These are phyloP conservation scores for Empidonax traillii DNA, from an alignment of 2,113 vertebrate genomes.

Conservation along the genomic window DNA sequence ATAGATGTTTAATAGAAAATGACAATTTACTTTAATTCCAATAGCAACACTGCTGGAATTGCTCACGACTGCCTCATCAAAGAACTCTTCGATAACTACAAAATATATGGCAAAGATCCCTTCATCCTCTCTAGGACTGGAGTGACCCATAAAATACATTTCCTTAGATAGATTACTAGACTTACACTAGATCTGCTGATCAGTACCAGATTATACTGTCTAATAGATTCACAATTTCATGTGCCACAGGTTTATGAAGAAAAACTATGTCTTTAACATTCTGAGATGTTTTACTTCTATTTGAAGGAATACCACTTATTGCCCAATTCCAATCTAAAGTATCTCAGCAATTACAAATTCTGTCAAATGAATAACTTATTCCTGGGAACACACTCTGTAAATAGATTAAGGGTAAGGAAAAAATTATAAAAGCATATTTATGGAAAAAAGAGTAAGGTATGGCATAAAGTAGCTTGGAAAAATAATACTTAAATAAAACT, in stretches of 20 bases:
- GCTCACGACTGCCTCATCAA: neutral
- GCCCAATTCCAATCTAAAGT: neutral
- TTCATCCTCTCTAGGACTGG: neutral
- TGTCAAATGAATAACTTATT: neutral
- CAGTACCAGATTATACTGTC: neutral
- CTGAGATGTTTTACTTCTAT: neutral
- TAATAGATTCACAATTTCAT: neutral
- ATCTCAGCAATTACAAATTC: neutral
- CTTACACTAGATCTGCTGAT: neutral
- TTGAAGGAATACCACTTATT: neutral
- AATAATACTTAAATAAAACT: neutral
- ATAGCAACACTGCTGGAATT: neutral
- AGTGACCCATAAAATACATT: neutral
- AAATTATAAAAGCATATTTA: neutral
- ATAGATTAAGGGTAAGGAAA: neutral
- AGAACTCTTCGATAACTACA: neutral
- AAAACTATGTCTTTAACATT: neutral
- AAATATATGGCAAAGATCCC: neutral
- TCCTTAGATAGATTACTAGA: neutral
- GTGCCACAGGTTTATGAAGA: neutral
- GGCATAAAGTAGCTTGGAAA: neutral
- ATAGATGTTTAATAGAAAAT: neutral
- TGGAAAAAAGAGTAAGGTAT: neutral
- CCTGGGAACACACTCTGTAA: neutral
- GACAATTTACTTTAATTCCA: neutral